Percentiles rank a stretch among this genome's conserved stretches.
Evolutionary conservation across 2,113 vertebrate genomes (phyloP).

Genomic region (Atherinomorus stipes): DNA sequence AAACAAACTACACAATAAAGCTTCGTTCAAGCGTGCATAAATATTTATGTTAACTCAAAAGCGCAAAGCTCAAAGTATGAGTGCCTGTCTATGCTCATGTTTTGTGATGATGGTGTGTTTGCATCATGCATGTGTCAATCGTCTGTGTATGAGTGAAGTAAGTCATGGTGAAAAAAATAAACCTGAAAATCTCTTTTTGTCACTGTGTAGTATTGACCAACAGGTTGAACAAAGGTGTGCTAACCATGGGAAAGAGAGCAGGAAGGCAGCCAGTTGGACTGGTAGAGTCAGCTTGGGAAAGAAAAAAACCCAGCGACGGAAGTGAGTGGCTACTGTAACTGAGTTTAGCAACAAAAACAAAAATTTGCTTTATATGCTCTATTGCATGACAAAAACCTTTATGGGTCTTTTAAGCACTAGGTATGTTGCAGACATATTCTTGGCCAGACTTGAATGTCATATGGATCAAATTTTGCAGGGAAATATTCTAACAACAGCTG

Average conservation of each 20-base stretch:
- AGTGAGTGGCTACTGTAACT: constrained; percentile 54
- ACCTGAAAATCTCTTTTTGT: constrained; percentile 52
- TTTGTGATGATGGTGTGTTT: constrained; percentile 26
- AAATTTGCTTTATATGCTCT: neutral
- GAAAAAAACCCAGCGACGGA: constrained; percentile 21
- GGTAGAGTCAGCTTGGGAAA: constrained; percentile 69
- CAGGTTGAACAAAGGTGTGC: constrained; percentile 70
- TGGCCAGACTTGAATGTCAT: too few species aligned
- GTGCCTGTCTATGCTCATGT: neutral
- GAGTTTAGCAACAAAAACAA: constrained; percentile 11
- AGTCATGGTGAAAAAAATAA: constrained; percentile 32
- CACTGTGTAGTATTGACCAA: constrained; percentile 53
- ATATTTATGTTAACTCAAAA: constrained; percentile 27
- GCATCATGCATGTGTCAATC: constrained; percentile 16
- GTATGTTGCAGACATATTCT: neutral
- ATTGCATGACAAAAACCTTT: constrained; percentile 3
- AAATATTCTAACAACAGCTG: neutral
- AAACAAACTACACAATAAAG: neutral
- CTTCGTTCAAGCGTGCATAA: constrained; percentile 4
- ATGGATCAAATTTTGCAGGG: neutral
- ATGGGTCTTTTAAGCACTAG: neutral
- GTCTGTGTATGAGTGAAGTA: constrained; percentile 9
- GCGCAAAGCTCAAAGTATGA: neutral
- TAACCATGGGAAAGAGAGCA: constrained; percentile 59
- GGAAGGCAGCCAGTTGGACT: constrained; percentile 74